A percentile compares a stretch with the other conserved stretches of the same genome.
phyloP scores from a whole-genome alignment of 1,140 invertebrate genomes.

The Hylyphantes graminicola region DNA sequence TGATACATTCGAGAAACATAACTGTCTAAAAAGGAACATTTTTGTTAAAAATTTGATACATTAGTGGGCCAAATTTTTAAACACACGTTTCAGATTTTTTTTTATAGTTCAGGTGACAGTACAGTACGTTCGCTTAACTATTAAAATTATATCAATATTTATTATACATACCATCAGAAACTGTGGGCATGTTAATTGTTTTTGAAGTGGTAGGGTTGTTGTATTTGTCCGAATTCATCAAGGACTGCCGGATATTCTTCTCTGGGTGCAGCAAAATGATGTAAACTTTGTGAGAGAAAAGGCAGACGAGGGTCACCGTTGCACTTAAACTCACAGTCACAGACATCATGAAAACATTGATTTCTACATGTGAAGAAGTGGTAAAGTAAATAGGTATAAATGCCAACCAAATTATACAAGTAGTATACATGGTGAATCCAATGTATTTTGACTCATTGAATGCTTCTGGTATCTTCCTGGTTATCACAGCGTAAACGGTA shows the following conservation, averaged over 20 bases:
- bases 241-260: constrained; percentile 89
- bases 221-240: constrained; percentile 75
- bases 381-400: constrained; percentile 91
- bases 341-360: constrained; percentile 90
- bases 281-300: constrained; percentile 92
- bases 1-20: no score
- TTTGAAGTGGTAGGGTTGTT: neutral
- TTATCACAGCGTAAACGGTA: constrained; percentile 88
- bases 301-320: constrained; percentile 87
- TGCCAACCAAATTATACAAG: constrained; percentile 90
- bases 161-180: constrained; percentile 22
- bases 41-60: no score
- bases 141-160: no score
- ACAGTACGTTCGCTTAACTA: no score
- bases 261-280: constrained; percentile 93
- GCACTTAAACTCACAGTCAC: constrained; percentile 91
- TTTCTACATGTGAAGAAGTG: constrained; percentile 82
- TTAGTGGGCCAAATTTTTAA: no score
- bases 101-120: no score
- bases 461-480: constrained; percentile 92
- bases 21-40: no score
- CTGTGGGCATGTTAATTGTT: neutral
- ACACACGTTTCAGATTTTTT: no score
- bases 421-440: constrained; percentile 97
- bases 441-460: constrained; percentile 95